Evolutionary conservation across 2,113 vertebrate genomes (phyloP).

Genomic region (Anolis carolinensis): DNA sequence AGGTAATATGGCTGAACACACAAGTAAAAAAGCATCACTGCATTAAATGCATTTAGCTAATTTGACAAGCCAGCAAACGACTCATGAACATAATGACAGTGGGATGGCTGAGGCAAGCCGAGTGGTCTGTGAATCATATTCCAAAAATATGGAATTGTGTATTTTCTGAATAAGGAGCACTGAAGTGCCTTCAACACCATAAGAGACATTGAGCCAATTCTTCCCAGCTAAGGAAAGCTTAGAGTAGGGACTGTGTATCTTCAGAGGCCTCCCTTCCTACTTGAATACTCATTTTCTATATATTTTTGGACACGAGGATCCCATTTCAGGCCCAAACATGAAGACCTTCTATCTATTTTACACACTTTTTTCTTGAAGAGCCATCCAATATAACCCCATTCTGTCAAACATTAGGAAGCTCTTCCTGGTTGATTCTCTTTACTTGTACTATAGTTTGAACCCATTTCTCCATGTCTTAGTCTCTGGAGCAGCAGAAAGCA

Average conservation of each 20-base stretch:
- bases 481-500: no score
- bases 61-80: constrained; percentile 1
- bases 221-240: not conserved
- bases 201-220: not conserved
- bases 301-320: not conserved
- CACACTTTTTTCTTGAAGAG: not conserved
- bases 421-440: no score
- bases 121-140: constrained; percentile 2
- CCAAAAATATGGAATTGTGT: not conserved
- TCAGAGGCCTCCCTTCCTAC: no score
- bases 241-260: not conserved
- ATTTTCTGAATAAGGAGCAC: not conserved
- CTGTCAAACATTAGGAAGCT: no score
- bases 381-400: no score
- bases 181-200: not conserved
- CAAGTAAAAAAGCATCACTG: not conserved
- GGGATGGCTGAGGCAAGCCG: not conserved
- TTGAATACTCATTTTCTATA: not conserved
- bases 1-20: not conserved
- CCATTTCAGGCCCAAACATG: not conserved
- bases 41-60: not conserved
- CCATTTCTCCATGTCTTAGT: no score
- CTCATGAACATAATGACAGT: not conserved
- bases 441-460: no score
- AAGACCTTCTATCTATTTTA: not conserved